Conservation (phyloP, 37 sponge, comb jelly and placozoan species). For the Chondrilla cf. caribensis region DNA sequence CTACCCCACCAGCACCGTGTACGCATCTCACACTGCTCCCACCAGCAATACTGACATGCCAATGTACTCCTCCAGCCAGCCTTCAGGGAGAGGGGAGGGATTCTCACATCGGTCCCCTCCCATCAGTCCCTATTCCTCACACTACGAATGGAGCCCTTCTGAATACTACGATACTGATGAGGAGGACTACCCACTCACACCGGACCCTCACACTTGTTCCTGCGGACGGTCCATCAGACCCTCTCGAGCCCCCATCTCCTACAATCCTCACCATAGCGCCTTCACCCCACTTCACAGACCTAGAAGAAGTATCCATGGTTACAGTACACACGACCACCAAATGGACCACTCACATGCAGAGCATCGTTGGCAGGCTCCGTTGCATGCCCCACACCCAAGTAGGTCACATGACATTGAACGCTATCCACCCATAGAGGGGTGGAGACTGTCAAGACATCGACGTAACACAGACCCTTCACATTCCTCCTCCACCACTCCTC, state of each 20-base stretch:
- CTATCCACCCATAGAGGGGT: not conserved
- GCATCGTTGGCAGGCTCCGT: no score
- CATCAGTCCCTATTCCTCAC: not conserved
- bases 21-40: not conserved
- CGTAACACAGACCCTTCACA: not conserved
- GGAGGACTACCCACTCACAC: not conserved
- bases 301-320: no score
- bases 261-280: not conserved
- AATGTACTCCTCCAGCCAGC: not conserved
- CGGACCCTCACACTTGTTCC: not conserved
- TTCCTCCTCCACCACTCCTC: not conserved
- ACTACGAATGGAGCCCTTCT: constrained; percentile 9
- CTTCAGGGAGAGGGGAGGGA: not conserved
- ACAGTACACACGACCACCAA: no score
- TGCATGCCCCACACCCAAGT: not conserved
- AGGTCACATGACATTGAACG: not conserved
- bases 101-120: not conserved
- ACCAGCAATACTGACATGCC: not conserved
- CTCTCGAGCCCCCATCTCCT: not conserved
- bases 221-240: constrained; percentile 4
- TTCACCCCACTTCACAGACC: not conserved
- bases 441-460: not conserved
- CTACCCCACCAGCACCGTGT: not conserved
- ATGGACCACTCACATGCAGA: no score
- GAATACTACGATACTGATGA: constrained; percentile 8